These are phyloP conservation scores for Drosophila sucinea DNA, from an alignment of 1,140 invertebrate genomes.

Conservation along the genomic window DNA sequence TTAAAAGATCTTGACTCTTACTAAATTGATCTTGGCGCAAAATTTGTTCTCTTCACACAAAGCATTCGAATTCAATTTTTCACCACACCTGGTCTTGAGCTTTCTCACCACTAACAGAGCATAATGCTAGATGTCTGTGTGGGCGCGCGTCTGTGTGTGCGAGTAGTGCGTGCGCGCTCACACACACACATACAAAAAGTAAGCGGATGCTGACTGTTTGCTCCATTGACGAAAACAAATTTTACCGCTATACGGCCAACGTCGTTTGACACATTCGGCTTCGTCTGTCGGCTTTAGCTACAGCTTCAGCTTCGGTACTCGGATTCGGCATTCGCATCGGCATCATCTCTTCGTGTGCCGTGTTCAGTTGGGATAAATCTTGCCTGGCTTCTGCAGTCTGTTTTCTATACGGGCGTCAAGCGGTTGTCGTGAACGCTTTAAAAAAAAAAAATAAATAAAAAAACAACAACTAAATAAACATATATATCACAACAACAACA, in stretches of 20 bases:
- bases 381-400: conserved; percentile 69
- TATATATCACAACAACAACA: conserved; percentile 21
- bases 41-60: neutral
- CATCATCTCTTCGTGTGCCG: conserved; percentile 57
- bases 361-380: conserved; percentile 68
- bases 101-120: conserved; percentile 9
- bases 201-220: conserved; percentile 70
- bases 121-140: neutral
- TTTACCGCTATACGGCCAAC: conserved; percentile 41
- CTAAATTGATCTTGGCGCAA: neutral
- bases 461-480: conserved; percentile 18
- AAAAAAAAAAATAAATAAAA: conserved; percentile 28
- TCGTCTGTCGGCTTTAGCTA: conserved; percentile 26
- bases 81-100: conserved; percentile 6
- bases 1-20: too few species aligned
- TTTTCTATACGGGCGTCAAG: conserved; percentile 80
- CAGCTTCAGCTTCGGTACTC: conserved; percentile 27
- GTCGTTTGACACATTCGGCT: conserved; percentile 5
- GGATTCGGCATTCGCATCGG: conserved; percentile 21
- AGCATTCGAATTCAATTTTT: neutral
- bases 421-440: conserved; percentile 72
- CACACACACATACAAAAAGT: conserved; percentile 28
- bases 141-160: neutral
- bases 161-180: conserved; percentile 36
- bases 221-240: conserved; percentile 54